Evolutionary conservation across 2,797 vertebrate species (phyloP), one percentile per base, ranked within the genome.

Genomic region (Buphagus erythrorhynchus): DNA sequence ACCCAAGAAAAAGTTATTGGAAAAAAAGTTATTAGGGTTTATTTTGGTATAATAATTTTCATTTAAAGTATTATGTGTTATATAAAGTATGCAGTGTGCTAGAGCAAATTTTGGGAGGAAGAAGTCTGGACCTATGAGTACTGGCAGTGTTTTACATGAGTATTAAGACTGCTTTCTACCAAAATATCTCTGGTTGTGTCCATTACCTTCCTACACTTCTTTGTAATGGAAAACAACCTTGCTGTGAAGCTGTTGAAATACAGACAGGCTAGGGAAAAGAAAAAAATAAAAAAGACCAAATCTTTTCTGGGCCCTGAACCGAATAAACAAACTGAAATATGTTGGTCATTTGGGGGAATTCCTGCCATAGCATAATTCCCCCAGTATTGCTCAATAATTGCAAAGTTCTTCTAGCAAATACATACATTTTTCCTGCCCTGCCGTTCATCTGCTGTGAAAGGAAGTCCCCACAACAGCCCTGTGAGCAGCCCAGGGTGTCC

Each of bases 401-500:
- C 54, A 29, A 91, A 74, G 36, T 18, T 48, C 68, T 94, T 49
- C 90, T 49, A 75, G 11, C 20, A 83, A 74, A 66, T 20, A 24
- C 11, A 16, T 43, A 22, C 16, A 21, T 40, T n/a, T 26, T 72
- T 88, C 43, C 74, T 45, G 40, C 46, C 20, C 26, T 87, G 55
- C 11, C 57, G 3, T 48, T 2, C 8, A 31, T 35, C 42, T 83
- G 42, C 48, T 45, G 8, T 33, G 36, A 59, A 76, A 73, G 28
- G 78, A 87, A 73, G 26, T 55, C 42, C 65, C 38, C 59, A 51
- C 13, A 26, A 36, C 13, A 54, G 21, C 49, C 31, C 12, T 10
- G 3, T 3, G 45, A 36, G n/a, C 49, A 72, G 9, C 14, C 9
- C 63, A 43, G 40, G 2, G 0, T 6, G 67, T 35, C 16, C 16